Conservation (phyloP, 2,797 vertebrate genomes). For the Enteromius mattozi region DNA sequence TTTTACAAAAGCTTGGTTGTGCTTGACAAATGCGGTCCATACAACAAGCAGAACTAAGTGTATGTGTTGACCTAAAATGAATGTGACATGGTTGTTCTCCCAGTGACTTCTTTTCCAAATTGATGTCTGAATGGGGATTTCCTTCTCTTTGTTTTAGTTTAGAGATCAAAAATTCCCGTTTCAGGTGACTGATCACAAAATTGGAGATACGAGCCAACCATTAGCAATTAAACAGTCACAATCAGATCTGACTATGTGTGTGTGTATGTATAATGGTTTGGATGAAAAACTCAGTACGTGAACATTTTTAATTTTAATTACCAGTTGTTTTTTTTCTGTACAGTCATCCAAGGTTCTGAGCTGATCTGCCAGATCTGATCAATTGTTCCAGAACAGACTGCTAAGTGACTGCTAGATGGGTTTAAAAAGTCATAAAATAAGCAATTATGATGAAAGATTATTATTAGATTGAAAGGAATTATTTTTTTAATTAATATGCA, state of each 20-base stretch:
- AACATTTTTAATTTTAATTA: constrained; percentile 44
- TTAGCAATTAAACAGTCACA: constrained; percentile 40
- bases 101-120: not conserved
- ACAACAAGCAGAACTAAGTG: not conserved
- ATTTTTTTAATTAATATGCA: not conserved
- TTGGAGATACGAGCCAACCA: constrained; percentile 28
- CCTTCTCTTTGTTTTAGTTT: constrained; percentile 31
- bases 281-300: constrained; percentile 41
- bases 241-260: constrained; percentile 14
- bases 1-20: not conserved
- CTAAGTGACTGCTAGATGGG: not conserved
- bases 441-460: not conserved
- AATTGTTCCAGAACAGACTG: constrained; percentile 6
- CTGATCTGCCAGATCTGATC: constrained; percentile 10
- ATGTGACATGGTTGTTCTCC: constrained; percentile 5
- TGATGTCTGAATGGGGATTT: constrained; percentile 21
- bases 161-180: constrained; percentile 25
- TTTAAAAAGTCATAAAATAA: constrained; percentile 19
- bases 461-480: not conserved
- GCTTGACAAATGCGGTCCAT: not conserved
- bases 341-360: constrained; percentile 30
- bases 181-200: constrained; percentile 43
- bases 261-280: constrained; percentile 12
- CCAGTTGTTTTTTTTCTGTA: constrained; percentile 25
- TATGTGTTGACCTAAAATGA: constrained; percentile 12